Base-by-base conservation (phyloP, 2,797 vertebrate species). In the Fundulus diaphanus region DNA sequence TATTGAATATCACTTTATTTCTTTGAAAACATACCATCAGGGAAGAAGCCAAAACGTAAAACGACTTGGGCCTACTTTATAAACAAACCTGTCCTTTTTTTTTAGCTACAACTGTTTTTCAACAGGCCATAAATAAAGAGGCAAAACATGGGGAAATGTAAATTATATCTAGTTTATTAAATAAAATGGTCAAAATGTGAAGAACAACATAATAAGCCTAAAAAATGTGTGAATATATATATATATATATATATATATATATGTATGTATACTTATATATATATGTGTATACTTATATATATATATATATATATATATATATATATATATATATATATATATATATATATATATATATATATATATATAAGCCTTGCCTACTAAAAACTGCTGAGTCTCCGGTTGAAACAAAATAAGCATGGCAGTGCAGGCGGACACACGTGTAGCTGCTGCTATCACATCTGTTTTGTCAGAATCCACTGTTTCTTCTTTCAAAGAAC, bases 101-200 rank as follows among this genome's bases (percentile, higher is more conserved):
- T n/a, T n/a, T n/a, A 59, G 31, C 3, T 1, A 59, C 56, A 59
- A 59, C 16, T 8, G 7, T 40, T 37, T 22, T 49, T 49, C 44
- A 4, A 20, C 20, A 12, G 1, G 9, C 18, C 18, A 48, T 49
- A 12, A 69, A 35, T 33, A 5, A 49, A 33, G 27, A 48, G 20
- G 31, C 46, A 13, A 20, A 29, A 49, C 29, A 48, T 5, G 0
- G 20, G 49, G 44, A 69, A 49, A 31, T 31, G 27, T 18, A 5
- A 31, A 31, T 8, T 20, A 48, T 49, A 31, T 48, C 18, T 22
- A 22, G 42, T 68, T 68, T 68, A 69, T 49, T 29, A 22, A 22
- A 51, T 69, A 35, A 49, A 68, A 68, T 65, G 22, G 11, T 65
- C 22, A 12, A 65, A 65, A 37, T 5, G 61, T 65, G 20, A 68